phyloP scores from a whole-genome alignment of 2,888 invertebrate genomes.

The Torymus texanus region DNA sequence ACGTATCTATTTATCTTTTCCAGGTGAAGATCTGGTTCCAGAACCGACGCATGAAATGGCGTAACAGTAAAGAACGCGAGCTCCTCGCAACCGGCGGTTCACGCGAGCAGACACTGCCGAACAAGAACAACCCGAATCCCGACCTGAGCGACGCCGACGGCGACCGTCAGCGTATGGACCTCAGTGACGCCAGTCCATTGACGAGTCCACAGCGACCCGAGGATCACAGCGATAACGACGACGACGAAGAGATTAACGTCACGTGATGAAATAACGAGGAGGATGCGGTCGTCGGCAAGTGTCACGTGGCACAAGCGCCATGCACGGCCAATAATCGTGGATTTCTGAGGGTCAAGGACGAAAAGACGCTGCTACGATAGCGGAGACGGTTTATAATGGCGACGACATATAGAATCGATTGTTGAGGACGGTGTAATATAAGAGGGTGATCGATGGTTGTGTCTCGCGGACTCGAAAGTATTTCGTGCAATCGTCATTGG shows the following conservation, averaged over 20 bases:
- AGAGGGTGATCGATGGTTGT: too few species aligned
- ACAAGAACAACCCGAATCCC: slow-evolving; percentile 97
- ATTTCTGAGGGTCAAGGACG: too few species aligned
- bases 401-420: too few species aligned
- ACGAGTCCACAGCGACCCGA: slow-evolving; percentile 72
- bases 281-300: too few species aligned
- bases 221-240: slow-evolving; percentile 77
- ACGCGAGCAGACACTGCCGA: slow-evolving; percentile 95
- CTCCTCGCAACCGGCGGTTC: slow-evolving; percentile 94
- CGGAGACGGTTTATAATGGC: too few species aligned
- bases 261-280: slow-evolving; percentile 81
- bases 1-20: slow-evolving; percentile 61
- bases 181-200: slow-evolving; percentile 75
- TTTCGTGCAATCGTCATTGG: too few species aligned
- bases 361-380: too few species aligned
- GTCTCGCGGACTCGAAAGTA: too few species aligned
- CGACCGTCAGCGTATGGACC: slow-evolving; percentile 83
- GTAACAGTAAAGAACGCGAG: slow-evolving; percentile 97
- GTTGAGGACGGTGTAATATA: too few species aligned
- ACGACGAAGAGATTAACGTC: slow-evolving; percentile 91
- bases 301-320: too few species aligned
- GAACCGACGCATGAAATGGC: slow-evolving; percentile 99
- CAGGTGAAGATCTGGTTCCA: slow-evolving; percentile 96
- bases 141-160: slow-evolving; percentile 93
- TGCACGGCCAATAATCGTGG: too few species aligned